A percentile compares a stretch with the other conserved stretches of the same genome.
phyloP scores from a whole-genome alignment of 2,888 invertebrate species.

The Himalopsyche anomala region DNA sequence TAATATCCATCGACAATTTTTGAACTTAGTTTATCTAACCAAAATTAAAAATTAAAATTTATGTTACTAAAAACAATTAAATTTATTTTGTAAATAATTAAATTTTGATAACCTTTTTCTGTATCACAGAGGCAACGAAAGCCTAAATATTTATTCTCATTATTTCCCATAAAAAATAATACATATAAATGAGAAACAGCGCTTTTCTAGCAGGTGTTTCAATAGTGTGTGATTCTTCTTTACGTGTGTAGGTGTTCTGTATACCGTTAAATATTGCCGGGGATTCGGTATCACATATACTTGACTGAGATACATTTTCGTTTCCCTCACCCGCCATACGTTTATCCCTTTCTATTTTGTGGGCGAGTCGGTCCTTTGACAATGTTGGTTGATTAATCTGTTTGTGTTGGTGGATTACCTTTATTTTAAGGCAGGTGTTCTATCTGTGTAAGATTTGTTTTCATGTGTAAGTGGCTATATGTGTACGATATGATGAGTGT shows the following conservation, averaged over 20 bases:
- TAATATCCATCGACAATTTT: too few species aligned
- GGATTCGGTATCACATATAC: slow-evolving; percentile 27
- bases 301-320: slow-evolving; percentile 24
- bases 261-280: slow-evolving; percentile 40
- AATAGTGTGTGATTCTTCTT: slow-evolving; percentile 27
- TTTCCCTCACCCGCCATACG: slow-evolving; percentile 50
- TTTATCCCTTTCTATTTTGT: slow-evolving; percentile 43
- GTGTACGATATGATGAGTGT: slow-evolving; percentile 27
- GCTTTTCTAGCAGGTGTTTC: slow-evolving; percentile 27
- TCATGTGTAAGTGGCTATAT: neutral
- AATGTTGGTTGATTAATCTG: slow-evolving; percentile 41
- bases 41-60: too few species aligned
- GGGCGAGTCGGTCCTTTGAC: slow-evolving; percentile 39
- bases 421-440: slow-evolving; percentile 59
- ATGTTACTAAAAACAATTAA: too few species aligned
- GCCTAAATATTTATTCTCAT: too few species aligned
- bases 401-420: slow-evolving; percentile 57
- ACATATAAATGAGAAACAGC: neutral
- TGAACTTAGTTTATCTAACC: too few species aligned
- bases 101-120: too few species aligned
- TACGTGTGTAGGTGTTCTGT: neutral
- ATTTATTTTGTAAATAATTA: too few species aligned
- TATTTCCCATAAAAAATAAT: too few species aligned
- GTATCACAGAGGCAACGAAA: too few species aligned
- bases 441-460: slow-evolving; percentile 13